Conservation (phyloP, 1,140 invertebrate genomes). For the Pachypeltis micranthus region DNA sequence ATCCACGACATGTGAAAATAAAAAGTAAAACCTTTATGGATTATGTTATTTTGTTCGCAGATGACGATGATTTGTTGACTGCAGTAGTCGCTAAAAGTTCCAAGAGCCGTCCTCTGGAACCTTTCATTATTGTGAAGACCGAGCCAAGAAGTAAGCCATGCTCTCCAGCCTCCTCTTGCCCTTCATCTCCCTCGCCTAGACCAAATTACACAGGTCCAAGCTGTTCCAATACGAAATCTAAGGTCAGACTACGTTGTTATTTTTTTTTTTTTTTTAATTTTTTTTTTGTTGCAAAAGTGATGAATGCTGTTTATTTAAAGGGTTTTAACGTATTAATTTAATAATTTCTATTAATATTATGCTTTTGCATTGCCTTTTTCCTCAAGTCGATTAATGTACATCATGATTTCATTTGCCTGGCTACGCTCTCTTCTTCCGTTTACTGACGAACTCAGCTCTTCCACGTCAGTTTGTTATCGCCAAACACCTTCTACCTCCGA, state of each 20-base stretch:
- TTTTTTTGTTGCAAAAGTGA: background rate
- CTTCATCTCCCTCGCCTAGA: constrained; percentile 28
- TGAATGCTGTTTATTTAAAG: background rate
- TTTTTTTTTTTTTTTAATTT: background rate
- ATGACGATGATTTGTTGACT: constrained; percentile 59
- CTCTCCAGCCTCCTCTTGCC: constrained; percentile 30
- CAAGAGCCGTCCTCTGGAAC: background rate
- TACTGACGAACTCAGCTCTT: no score
- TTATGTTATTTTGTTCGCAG: constrained; percentile 51
- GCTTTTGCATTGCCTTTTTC: background rate
- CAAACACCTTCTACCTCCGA: no score
- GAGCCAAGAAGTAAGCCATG: constrained; percentile 33
- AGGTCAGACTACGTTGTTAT: background rate
- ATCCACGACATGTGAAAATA: background rate
- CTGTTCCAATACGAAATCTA: background rate
- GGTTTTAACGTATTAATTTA: background rate
- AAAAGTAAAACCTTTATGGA: background rate
- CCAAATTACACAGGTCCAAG: constrained; percentile 19
- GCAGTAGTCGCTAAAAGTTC: background rate
- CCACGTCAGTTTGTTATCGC: no score
- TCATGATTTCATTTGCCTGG: no score
- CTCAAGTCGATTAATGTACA: no score
- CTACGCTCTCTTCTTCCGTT: no score
- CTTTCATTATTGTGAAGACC: constrained; percentile 36
- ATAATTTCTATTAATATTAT: background rate